Evolutionary conservation across 2,113 vertebrate genomes (phyloP), one percentile per base, ranked within the genome.

Genomic region (Gorsachius goisagi): DNA sequence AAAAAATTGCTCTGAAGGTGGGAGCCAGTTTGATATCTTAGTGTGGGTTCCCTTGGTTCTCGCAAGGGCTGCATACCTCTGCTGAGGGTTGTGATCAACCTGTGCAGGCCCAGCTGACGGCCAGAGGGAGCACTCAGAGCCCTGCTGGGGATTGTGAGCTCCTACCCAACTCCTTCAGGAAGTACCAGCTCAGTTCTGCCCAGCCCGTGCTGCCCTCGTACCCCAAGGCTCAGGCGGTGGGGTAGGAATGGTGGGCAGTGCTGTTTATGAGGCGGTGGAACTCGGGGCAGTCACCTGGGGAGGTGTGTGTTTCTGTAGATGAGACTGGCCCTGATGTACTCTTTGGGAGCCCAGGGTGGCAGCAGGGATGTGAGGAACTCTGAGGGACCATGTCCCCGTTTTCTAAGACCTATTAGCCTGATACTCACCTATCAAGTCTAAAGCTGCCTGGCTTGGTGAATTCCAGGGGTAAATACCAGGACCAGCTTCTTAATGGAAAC

Each of bases 131-230:
- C 24, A 4, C 19, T 39, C 24, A 26, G 85, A 85, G 21, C 30
- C 47, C 52, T 44, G 52, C 47, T 75, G 3, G 2, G 30, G 7
- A 12, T 21, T 28, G 5, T 9, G 52, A 60, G 28, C 10, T 39
- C 4, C 55, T 28, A n/a, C 18, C 50, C 20, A 15, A 1, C 37
- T 84, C 56, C 56, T 68, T 44, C 26, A n/a, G 74, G 21, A 63
- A 52, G 50, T 6, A 63, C 30, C 41, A 26, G 58, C 67, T 83
- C 44, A 12, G 18, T 71, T 81, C 64, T 87, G 37, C 20, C 44
- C 58, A 26, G 39, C 2, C 32, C 15, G 0, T 8, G 8, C 5
- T 1, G 0, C 47, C 26, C 22, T 8, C 60, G 4, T 5, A 14
- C 5, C 19, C 22, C 22, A 35, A 41, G 56, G 84, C 55, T 84